phyloP scores from a whole-genome alignment of 1,140 invertebrate species.

The Drosophila kurseongensis region DNA sequence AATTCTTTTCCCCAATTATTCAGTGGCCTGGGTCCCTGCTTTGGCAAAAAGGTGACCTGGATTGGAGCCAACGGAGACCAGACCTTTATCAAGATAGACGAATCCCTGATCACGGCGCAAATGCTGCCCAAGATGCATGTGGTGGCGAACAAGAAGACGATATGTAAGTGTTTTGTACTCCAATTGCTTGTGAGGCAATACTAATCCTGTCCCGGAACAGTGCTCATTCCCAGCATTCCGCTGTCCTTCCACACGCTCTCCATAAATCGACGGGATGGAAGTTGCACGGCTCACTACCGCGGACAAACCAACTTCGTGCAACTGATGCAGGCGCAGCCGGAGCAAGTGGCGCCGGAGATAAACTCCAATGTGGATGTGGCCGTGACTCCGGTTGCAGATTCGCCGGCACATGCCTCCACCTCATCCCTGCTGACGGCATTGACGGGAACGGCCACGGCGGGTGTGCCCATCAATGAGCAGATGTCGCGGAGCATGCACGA shows the following conservation, averaged over 20 bases:
- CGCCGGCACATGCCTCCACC: constrained; percentile 17
- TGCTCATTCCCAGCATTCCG: constrained; percentile 63
- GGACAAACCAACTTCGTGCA: constrained; percentile 89
- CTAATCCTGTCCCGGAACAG: constrained; percentile 1
- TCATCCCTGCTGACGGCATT: constrained; percentile 15
- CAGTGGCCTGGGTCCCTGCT: constrained; percentile 89
- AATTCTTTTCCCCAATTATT: not conserved
- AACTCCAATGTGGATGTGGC: constrained; percentile 74
- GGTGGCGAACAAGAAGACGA: constrained; percentile 93
- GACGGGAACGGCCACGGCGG: constrained; percentile 36
- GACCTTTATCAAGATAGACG: constrained; percentile 97
- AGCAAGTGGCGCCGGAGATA: constrained; percentile 59
- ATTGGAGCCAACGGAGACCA: constrained; percentile 97
- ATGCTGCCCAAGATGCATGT: constrained; percentile 94
- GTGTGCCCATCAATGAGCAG: constrained; percentile 76
- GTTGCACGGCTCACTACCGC: constrained; percentile 91
- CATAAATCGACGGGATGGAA: constrained; percentile 93
- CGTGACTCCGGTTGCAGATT: constrained; percentile 34
- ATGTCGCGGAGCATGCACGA: constrained; percentile 84
- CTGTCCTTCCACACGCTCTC: constrained; percentile 90
- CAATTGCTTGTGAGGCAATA: not conserved
- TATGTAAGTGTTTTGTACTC: constrained; percentile 87
- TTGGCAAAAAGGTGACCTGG: constrained; percentile 95
- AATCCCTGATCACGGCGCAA: constrained; percentile 95
- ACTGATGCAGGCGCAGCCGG: constrained; percentile 60